These are phyloP conservation scores for Labeo calbasu DNA, from an alignment of 2,797 vertebrate genomes.

Conservation along the genomic window DNA sequence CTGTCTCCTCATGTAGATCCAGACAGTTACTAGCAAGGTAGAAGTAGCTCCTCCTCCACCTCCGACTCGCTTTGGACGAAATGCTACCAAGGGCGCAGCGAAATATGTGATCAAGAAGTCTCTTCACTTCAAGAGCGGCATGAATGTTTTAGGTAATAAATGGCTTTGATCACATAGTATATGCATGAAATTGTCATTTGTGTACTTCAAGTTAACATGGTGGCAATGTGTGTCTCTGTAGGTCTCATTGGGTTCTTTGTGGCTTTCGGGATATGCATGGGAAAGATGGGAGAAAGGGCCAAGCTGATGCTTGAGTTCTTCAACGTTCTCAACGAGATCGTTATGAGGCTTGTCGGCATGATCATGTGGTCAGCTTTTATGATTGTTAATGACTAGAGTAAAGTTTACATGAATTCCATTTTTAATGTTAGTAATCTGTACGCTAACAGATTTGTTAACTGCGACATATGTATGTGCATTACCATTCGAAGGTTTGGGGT, in stretches of 20 bases:
- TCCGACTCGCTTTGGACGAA: constrained; percentile 64
- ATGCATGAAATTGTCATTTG: background rate
- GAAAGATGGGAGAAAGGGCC: constrained; percentile 97
- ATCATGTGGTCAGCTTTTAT: constrained; percentile 94
- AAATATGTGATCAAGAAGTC: constrained; percentile 88
- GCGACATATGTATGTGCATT: background rate
- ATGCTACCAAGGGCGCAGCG: constrained; percentile 80
- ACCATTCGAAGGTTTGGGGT: background rate
- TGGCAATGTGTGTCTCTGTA: constrained; percentile 63
- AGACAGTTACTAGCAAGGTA: constrained; percentile 90
- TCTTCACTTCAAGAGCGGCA: constrained; percentile 97
- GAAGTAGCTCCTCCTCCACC: constrained; percentile 72
- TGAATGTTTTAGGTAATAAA: constrained; percentile 93
- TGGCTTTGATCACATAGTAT: background rate
- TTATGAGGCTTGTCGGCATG: constrained; percentile 93
- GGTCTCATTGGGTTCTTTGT: constrained; percentile 99
- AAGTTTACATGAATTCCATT: constrained; percentile 5
- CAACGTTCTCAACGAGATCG: constrained; percentile 96
- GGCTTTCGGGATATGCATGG: constrained; percentile 96
- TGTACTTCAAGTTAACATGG: background rate
- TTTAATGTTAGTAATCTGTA: background rate
- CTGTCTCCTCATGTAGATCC: constrained; percentile 80
- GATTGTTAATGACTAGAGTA: constrained; percentile 3
- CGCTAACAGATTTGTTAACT: background rate
- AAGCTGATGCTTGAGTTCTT: constrained; percentile 99